These are phyloP conservation scores for Phalacrocorax aristotelis DNA, from an alignment of 2,113 vertebrate genomes.

Conservation along the genomic window DNA sequence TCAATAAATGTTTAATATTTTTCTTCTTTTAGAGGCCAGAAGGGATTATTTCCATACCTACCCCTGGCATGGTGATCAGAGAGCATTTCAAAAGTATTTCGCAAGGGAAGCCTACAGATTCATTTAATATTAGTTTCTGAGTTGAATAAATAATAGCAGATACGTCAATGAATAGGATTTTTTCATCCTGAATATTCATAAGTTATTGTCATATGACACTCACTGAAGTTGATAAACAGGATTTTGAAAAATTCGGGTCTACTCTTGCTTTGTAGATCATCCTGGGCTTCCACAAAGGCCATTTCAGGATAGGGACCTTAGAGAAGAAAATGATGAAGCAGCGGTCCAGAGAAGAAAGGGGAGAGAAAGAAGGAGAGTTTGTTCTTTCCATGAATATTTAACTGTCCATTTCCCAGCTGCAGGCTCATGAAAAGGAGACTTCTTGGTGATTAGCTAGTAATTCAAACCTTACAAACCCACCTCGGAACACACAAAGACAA, in stretches of 20 bases:
- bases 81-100: not conserved
- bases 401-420: slow-evolving; percentile 54
- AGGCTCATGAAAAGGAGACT: slow-evolving; percentile 54
- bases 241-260: not conserved
- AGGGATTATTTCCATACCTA: not conserved
- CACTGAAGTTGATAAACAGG: not conserved
- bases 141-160: not conserved
- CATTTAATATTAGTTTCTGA: not conserved
- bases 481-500: slow-evolving; percentile 44
- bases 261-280: not conserved
- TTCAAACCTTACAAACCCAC: slow-evolving; percentile 53
- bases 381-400: slow-evolving; percentile 57
- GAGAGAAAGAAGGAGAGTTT: slow-evolving; percentile 20
- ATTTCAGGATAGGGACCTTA: not conserved
- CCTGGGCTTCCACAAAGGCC: not conserved
- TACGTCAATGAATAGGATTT: not conserved
- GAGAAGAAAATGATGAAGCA: not conserved
- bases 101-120: not conserved
- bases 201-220: not conserved
- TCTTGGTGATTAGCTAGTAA: slow-evolving; percentile 58
- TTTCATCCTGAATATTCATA: not conserved
- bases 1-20: not conserved
- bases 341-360: not conserved
- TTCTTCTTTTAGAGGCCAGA: not conserved
- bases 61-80: not conserved